Evolutionary conservation across 53 echinoderm and acorn worm species (phyloP), one percentile per base, ranked within the genome.

Genomic region (Stichopus horrens): DNA sequence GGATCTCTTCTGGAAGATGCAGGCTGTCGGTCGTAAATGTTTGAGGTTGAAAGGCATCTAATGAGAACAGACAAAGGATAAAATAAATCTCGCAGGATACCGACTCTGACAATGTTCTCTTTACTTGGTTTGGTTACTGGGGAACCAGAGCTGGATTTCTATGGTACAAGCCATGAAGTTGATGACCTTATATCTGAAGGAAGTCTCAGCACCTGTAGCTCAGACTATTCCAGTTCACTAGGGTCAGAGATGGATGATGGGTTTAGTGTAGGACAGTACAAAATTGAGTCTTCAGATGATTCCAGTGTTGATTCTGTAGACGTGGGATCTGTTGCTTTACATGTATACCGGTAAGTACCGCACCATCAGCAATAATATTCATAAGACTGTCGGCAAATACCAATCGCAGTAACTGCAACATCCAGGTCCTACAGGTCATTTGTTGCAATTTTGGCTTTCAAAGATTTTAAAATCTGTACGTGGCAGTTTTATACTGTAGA

Each of bases 61-160:
- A 37, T 37, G 37, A 37, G 37, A 37, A 37, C 37, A 37, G 37
- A 37, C 37, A 2, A 37, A 37, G 37, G 37, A 2, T 37, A 37
- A 37, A 37, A 37, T 37, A 37, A 37, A 37, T 74, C 23, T 74
- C 7, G 18, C 20, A 23, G 74, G 18, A 74, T 22, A 77, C 52
- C 8, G 18, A 11, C 53, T 11, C 53, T 18, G 14, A 79, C 10
- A 56, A 81, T 81, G 81, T 81, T 81, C 20, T 81, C 81, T 58
- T 81, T 81, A 58, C 81, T 81, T 81, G 81, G 81, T 10, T 81
- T 81, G 81, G 81, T 81, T 20, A 81, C 56, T 1, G 81, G 81
- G 4, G 81, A 81, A 20, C 81, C 19, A 9, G 81, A 81, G 57
- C 57, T 81, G 20, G 57, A 81, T 21, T 21, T 81, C n/a, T 56